Conservation (phyloP, 2,888 invertebrate genomes). For the Elysia crispata region DNA sequence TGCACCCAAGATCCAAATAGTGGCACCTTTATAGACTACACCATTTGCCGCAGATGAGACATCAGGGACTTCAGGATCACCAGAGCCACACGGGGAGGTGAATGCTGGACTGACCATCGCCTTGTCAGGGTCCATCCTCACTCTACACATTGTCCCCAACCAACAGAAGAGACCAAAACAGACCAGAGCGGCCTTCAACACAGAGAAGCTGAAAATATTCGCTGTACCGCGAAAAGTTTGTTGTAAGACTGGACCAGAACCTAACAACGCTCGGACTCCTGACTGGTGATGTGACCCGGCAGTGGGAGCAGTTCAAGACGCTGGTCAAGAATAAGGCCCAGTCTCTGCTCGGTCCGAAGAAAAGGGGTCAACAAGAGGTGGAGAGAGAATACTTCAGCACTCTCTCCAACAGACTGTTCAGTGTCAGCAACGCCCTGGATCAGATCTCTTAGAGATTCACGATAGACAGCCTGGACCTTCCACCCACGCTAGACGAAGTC, state of each 20-base stretch:
- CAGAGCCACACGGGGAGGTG: too few relatives aligned
- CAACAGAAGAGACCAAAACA: neutral
- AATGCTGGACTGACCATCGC: too few relatives aligned
- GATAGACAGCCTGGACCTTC: neutral
- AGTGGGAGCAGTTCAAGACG: too few relatives aligned
- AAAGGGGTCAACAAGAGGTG: slow-evolving; percentile 3
- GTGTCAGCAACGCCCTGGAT: slow-evolving; percentile 6
- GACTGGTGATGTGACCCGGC: neutral
- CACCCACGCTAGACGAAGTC: slow-evolving; percentile 16
- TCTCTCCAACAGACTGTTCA: slow-evolving; percentile 40
- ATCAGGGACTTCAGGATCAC: too few relatives aligned
- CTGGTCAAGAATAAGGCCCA: neutral
- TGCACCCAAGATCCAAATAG: too few relatives aligned
- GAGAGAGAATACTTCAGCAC: slow-evolving; percentile 42
- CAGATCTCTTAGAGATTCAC: slow-evolving; percentile 26
- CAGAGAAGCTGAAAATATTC: slow-evolving; percentile 7
- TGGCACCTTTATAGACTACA: too few relatives aligned
- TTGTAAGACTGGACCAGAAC: neutral
- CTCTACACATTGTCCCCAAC: too few relatives aligned
- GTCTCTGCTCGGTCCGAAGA: slow-evolving; percentile 4
- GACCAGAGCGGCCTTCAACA: slow-evolving; percentile 5
- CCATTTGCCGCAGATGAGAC: too few relatives aligned
- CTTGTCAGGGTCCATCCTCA: too few relatives aligned
- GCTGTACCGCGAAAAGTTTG: neutral
- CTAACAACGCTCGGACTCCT: neutral